Conservation (phyloP, 2,888 invertebrate genomes). For the Philhelius pedissequus region DNA sequence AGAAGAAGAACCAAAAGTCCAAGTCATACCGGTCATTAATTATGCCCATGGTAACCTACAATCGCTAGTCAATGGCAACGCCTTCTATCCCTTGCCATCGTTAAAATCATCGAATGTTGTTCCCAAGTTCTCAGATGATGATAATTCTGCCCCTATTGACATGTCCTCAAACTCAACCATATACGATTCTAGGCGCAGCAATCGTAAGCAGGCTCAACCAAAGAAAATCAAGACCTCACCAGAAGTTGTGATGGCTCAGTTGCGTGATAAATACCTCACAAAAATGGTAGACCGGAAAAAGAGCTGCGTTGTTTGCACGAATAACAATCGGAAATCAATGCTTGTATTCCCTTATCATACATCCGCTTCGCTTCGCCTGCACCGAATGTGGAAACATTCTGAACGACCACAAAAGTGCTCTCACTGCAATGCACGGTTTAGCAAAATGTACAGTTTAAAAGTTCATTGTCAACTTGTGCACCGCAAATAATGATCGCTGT, state of each 20-base stretch:
- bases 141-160: slow-evolving; percentile 21
- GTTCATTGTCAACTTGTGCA: slow-evolving; percentile 74
- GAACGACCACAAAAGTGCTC: slow-evolving; percentile 70
- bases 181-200: slow-evolving; percentile 76
- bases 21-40: slow-evolving; percentile 55
- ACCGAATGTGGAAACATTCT: slow-evolving; percentile 80
- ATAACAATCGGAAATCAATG: slow-evolving; percentile 71
- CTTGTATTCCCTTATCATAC: slow-evolving; percentile 79
- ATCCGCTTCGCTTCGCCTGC: slow-evolving; percentile 79
- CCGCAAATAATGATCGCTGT: slow-evolving; percentile 61
- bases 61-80: slow-evolving; percentile 47
- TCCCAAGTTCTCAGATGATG: background rate
- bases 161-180: slow-evolving; percentile 42
- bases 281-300: slow-evolving; percentile 77
- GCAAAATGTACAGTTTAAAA: slow-evolving; percentile 74
- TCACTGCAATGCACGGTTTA: slow-evolving; percentile 73
- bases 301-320: slow-evolving; percentile 75
- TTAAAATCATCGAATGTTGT: background rate
- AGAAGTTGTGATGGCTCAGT: slow-evolving; percentile 74
- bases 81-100: background rate
- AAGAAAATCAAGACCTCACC: slow-evolving; percentile 77
- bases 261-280: slow-evolving; percentile 78
- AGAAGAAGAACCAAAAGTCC: slow-evolving; percentile 54
- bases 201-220: slow-evolving; percentile 80
- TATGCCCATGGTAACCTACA: slow-evolving; percentile 34